Conservation (phyloP, 2,113 vertebrate species). For the Eulemur macaco region DNA sequence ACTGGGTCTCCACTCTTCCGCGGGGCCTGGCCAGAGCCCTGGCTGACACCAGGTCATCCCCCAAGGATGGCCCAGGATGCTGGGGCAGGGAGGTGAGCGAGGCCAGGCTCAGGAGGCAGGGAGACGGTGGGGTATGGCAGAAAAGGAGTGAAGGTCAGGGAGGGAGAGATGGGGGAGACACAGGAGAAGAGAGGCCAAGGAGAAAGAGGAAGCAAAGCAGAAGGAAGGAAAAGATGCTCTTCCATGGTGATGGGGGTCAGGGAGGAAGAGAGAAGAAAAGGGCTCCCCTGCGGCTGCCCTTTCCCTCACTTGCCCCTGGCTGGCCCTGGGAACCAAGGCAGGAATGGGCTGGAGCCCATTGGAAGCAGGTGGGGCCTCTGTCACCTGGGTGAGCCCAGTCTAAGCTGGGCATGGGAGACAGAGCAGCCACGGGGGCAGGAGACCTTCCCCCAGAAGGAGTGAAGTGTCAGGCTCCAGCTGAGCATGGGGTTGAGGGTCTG, state of each 20-base stretch:
- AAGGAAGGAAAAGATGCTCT: not conserved
- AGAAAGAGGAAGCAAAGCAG: not conserved
- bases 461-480: not conserved
- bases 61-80: not conserved
- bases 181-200: not conserved
- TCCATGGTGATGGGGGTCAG: not conserved
- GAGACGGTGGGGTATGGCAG: not conserved
- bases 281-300: not conserved
- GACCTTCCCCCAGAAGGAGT: not conserved
- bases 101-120: not conserved
- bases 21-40: too few species aligned
- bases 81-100: not conserved
- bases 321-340: not conserved
- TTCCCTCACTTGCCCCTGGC: not conserved
- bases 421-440: not conserved
- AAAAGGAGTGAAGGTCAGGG: not conserved
- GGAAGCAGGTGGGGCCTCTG: not conserved
- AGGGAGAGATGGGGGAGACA: not conserved
- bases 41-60: not conserved
- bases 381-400: not conserved
- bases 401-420: not conserved
- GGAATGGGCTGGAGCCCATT: too few species aligned
- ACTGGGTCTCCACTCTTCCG: not conserved
- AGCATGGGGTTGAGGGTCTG: slow-evolving; percentile 37
- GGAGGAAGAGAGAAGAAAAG: not conserved